Evolutionary conservation across 2,888 invertebrate genomes (phyloP), one percentile per base, ranked within the genome.

Genomic region (Sabatieria punctata): DNA sequence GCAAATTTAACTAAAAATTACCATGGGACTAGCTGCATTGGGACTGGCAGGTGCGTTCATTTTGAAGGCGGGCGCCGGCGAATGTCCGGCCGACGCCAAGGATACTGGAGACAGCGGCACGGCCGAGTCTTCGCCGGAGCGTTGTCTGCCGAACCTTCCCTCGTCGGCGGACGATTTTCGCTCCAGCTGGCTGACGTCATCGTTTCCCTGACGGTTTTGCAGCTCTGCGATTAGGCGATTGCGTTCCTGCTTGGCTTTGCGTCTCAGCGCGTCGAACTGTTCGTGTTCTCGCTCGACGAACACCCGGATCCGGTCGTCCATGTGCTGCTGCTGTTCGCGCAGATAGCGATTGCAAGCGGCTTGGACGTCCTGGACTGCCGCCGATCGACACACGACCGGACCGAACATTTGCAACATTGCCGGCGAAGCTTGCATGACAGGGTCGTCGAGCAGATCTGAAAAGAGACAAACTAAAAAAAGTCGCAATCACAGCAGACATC

Each of bases 71-170:
- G 26, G 41, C n/a, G n/a, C 6, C 25, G 41, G 41, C n/a, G 24
- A 24, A n/a, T n/a, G n/a, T 6, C 25, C 23, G 24, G 36, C 4
- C n/a, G 44, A 44, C 23, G 37, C 35, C 18, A 33, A 19, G 13
- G 21, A 21, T 8, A 44, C 44, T 4, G 44, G 44, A 15, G 36
- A 37, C n/a, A 44, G 37, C 4, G 44, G 44, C n/a, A 44, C 44
- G 36, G 44, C 44, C 18, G n/a, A 18, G 44, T 44, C 44, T 3
- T n/a, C 33, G 36, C 3, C 37, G n/a, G 41, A 41, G 6, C 15
- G 6, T 6, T 18, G 6, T 11, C n/a, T 37, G 37, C 19, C 37
- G 13, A 11, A 18, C 36, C 36, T 36, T 19, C 6, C 36, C 36
- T n/a, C n/a, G n/a, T n/a, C n/a, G n/a, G n/a, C n/a, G n/a, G n/a